phyloP scores from a whole-genome alignment of 2,113 vertebrate species.

The Laticauda laticaudata region DNA sequence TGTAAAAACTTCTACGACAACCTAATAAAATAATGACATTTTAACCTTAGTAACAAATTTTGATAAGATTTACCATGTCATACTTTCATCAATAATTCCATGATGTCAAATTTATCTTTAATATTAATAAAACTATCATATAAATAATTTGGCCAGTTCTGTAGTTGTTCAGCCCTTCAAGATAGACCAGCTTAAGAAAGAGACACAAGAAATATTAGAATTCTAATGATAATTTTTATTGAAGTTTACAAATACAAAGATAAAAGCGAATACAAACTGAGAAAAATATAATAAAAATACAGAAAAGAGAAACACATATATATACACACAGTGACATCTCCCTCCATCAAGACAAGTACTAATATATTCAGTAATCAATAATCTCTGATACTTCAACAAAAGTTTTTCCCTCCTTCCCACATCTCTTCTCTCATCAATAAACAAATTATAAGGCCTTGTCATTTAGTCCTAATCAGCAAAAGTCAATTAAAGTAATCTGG shows the following conservation, averaged over 20 bases:
- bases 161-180: neutral
- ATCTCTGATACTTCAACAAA: too few species aligned
- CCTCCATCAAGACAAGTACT: too few species aligned
- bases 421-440: too few species aligned
- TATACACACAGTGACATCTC: too few species aligned
- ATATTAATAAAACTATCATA: neutral
- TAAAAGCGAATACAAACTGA: too few species aligned
- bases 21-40: neutral
- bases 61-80: neutral
- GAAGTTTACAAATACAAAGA: neutral
- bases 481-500: too few species aligned
- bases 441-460: too few species aligned
- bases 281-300: too few species aligned
- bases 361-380: too few species aligned
- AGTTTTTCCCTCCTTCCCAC: too few species aligned
- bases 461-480: too few species aligned
- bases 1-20: neutral
- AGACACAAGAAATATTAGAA: neutral
- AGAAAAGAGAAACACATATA: too few species aligned
- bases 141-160: neutral
- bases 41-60: neutral
- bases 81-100: neutral
- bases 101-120: neutral
- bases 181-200: neutral
- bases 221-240: neutral